These are phyloP conservation scores for Archegozetes longisetosus DNA, from an alignment of 1,140 invertebrate genomes.

Conservation along the genomic window DNA sequence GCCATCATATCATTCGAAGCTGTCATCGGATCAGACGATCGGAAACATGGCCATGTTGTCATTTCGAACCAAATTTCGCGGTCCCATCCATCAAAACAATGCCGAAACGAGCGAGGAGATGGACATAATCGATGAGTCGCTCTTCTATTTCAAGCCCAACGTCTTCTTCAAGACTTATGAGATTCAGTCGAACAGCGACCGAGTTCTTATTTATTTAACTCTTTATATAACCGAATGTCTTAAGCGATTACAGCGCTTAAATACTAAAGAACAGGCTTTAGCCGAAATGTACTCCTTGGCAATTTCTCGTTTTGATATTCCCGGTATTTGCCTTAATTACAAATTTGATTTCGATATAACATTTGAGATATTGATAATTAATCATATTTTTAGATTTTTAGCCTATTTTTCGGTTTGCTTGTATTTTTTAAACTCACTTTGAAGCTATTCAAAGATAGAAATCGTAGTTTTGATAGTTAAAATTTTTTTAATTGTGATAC, in stretches of 20 bases:
- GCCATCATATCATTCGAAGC: slow-evolving; percentile 71
- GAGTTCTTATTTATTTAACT: slow-evolving; percentile 92
- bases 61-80: slow-evolving; percentile 63
- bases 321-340: slow-evolving; percentile 38
- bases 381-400: too few species aligned
- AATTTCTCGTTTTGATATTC: slow-evolving; percentile 88
- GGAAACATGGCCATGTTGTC: slow-evolving; percentile 87
- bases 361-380: too few species aligned
- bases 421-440: too few species aligned
- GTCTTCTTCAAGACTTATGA: slow-evolving; percentile 98
- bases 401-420: too few species aligned
- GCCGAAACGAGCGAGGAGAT: slow-evolving; percentile 36
- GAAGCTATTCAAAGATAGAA: too few species aligned
- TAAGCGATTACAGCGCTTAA: slow-evolving; percentile 80
- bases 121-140: slow-evolving; percentile 94
- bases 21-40: slow-evolving; percentile 46
- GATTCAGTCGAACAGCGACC: slow-evolving; percentile 84
- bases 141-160: slow-evolving; percentile 96
- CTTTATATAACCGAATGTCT: slow-evolving; percentile 98
- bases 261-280: slow-evolving; percentile 66
- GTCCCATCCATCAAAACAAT: slow-evolving; percentile 45
- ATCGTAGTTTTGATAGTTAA: too few species aligned
- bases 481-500: too few species aligned
- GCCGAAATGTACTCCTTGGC: slow-evolving; percentile 94
- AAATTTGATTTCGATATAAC: too few species aligned